Evolutionary conservation across 1,140 invertebrate species (phyloP), one percentile per base, ranked within the genome.

Genomic region (Drosophila sproati): DNA sequence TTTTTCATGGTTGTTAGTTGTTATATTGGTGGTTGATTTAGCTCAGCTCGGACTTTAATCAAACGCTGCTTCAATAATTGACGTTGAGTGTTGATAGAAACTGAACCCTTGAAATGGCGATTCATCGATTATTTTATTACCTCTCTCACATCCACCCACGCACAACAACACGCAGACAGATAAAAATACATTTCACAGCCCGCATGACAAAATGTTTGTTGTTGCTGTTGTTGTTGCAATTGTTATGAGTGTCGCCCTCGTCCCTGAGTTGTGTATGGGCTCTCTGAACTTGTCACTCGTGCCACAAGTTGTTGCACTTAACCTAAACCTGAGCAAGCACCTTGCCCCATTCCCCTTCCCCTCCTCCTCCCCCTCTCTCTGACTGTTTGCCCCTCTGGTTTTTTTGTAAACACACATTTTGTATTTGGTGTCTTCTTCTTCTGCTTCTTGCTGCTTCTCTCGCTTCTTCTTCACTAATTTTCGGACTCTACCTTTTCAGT

Each of bases 51-150:
- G 57, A 74, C 57, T 62, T 56, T 74, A 69, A 70, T 74, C 72
- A 56, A 74, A 62, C 56, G 64, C 29, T 55, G 32, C 32, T 70
- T 61, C 72, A 74, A 74, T 74, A 74, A 69, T 43, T 69, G 71
- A 37, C 6, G 56, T 20, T 35, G 64, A 61, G 72, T 73, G 71
- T 70, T 73, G 71, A 73, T 59, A 60, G 61, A 64, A 7, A 7
- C 54, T 32, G 47, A 73, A 67, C 29, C 55, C 10, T 20, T 41
- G 28, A 35, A 59, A 45, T 32, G 43, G 20, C 39, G 54, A 66
- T 63, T 39, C 57, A 82, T 86, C 61, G 78, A 87, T 86, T 87
- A 78, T 80, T 85, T 86, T 86, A 85, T 85, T 78, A 57, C 69
- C 81, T 59, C 66, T 61, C 68, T 20, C 20, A 20, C 52, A 75